These are phyloP conservation scores for Cephus pulcher DNA, from an alignment of 2,888 invertebrate genomes.

Conservation along the genomic window DNA sequence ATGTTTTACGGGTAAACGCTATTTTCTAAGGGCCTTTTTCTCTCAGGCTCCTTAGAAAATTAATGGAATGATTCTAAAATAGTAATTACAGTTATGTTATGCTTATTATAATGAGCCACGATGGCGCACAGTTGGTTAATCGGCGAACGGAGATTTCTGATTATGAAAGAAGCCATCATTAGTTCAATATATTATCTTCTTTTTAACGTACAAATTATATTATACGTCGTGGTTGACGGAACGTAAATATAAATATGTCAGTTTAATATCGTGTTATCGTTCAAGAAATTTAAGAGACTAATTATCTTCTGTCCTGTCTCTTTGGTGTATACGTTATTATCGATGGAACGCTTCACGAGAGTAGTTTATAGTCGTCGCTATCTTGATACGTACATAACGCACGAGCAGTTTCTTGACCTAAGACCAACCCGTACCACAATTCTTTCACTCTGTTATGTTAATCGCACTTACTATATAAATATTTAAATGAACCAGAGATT, in stretches of 20 bases:
- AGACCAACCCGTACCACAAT: slow-evolving; percentile 14
- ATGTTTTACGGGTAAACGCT: neutral
- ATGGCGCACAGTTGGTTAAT: neutral
- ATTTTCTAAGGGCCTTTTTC: neutral
- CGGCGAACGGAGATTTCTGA: neutral
- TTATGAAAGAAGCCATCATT: too few species aligned
- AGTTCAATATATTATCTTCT: neutral
- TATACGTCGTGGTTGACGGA: neutral
- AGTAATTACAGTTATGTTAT: neutral
- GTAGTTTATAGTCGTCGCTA: neutral
- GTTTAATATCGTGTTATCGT: neutral
- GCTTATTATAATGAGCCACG: neutral
- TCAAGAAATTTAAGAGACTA: neutral
- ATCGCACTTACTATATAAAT: slow-evolving; percentile 21
- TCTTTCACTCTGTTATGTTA: slow-evolving; percentile 23
- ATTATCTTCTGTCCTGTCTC: neutral
- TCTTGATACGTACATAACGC: neutral
- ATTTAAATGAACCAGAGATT: slow-evolving; percentile 18
- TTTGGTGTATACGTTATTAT: neutral
- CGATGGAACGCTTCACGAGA: neutral
- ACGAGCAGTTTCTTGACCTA: slow-evolving; percentile 22
- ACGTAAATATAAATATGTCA: neutral
- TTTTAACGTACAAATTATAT: neutral
- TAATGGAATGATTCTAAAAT: neutral
- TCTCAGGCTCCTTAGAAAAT: neutral